Conservation (phyloP, 1,140 invertebrate species). For the Eciton burchellii region DNA sequence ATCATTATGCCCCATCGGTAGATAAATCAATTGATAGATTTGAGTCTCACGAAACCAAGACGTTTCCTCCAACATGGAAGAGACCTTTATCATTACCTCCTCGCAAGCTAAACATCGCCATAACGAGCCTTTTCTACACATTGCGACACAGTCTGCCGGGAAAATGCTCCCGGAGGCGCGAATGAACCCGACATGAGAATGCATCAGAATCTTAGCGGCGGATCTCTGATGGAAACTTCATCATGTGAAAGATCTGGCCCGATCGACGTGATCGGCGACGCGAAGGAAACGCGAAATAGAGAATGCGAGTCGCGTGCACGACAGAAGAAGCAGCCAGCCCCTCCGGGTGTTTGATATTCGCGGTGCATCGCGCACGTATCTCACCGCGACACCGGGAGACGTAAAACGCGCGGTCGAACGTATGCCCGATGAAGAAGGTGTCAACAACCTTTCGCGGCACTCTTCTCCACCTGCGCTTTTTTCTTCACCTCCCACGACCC, state of each 20-base stretch:
- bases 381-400: slow-evolving; percentile 55
- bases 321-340: slow-evolving; percentile 41
- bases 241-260: slow-evolving; percentile 15
- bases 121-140: too few species aligned
- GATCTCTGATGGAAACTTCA: slow-evolving; percentile 39
- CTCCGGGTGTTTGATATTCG: slow-evolving; percentile 69
- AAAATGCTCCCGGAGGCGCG: neutral
- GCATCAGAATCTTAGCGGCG: neutral
- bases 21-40: too few species aligned
- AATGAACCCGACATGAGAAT: neutral
- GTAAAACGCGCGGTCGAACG: slow-evolving; percentile 62
- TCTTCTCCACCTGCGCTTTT: slow-evolving; percentile 70
- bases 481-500: slow-evolving; percentile 28
- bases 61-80: too few species aligned
- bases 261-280: slow-evolving; percentile 22
- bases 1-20: too few species aligned
- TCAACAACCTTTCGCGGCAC: slow-evolving; percentile 79
- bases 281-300: slow-evolving; percentile 66
- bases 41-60: too few species aligned
- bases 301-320: slow-evolving; percentile 66
- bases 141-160: too few species aligned
- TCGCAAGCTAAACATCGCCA: too few species aligned
- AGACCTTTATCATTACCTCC: too few species aligned
- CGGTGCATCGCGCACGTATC: slow-evolving; percentile 21
- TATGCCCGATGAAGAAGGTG: slow-evolving; percentile 72